Base-by-base conservation (phyloP, 2,113 vertebrate genomes). In the Prunella fulvescens region DNA sequence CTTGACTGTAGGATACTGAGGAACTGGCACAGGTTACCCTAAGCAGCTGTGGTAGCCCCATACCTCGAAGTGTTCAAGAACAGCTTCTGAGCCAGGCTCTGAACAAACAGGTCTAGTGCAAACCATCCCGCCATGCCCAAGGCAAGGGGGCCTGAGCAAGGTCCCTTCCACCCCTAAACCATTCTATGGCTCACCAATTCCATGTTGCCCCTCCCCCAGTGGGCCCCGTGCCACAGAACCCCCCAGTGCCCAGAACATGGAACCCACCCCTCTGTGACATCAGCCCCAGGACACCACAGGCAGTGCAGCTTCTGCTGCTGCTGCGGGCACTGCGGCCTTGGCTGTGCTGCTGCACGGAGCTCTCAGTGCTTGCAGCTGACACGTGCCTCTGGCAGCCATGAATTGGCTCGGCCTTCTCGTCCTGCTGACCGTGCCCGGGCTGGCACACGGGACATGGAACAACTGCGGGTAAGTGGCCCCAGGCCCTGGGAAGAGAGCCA, bases 11-110 rank as follows among this genome's bases (percentile, higher is more conserved):
- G 6, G 11, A 3, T 14, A 11, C 4, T 25, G 17, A 56, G 26
- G 11, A 8, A 35, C 6, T 10, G 13, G 4, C 17, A 20, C 0
- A 1, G 8, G 10, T 29, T 45, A 6, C 5, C 10, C 3, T 6
- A 3, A 70, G 12, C 2, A 70, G 5, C 14, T 39, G 7, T 2
- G 5, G 7, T 7, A 33, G 7, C 6, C 17, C 8, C 4, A 2
- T 25, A 6, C 5, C 26, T 15, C 1, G 1, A 51, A 44, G 9
- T 6, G 3, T 69, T 22, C 31, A 50, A 25, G 8, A 16, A 45
- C 20, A 31, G 2, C 6, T n/a, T n/a, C 11, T 14, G 24, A 44
- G 31, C 14, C 19, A 35, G 23, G 4, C 17, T 33, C 12, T 33
- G 12, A 5, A 14, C 6, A 37, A 14, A 15, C 3, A 3, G 14